Evolutionary conservation across 2,113 vertebrate genomes (phyloP).

Genomic region (Calyptommatus sinebrachiatus): DNA sequence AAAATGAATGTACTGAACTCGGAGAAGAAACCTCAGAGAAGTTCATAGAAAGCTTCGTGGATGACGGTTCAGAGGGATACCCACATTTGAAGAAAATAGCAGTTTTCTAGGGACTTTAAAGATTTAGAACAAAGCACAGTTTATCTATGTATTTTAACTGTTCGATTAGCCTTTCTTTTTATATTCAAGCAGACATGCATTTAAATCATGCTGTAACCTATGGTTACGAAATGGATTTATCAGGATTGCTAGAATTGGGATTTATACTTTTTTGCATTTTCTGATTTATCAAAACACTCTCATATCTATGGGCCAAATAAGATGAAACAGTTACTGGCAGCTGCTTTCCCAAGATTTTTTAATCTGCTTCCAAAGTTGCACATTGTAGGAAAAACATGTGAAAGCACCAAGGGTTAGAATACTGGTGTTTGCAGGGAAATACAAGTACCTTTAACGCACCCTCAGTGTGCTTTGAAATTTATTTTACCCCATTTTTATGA

Average conservation of each 20-base stretch:
- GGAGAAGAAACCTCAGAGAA: background rate
- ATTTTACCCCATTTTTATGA: background rate
- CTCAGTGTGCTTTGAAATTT: background rate
- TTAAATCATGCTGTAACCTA: background rate
- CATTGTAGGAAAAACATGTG: background rate
- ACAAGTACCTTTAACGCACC: background rate
- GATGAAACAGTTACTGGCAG: background rate
- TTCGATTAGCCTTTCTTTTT: background rate
- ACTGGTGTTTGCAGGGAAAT: background rate
- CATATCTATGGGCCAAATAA: background rate
- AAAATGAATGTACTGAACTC: background rate
- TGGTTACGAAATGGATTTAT: conserved; percentile 9
- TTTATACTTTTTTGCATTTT: background rate
- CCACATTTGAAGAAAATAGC: conserved; percentile 31
- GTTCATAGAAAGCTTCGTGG: background rate
- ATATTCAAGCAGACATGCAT: background rate
- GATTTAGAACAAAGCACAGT: background rate
- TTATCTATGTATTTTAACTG: background rate
- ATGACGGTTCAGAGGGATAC: conserved; percentile 23
- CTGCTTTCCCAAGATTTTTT: background rate
- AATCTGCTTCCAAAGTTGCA: background rate
- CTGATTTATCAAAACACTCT: background rate
- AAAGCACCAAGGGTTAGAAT: background rate
- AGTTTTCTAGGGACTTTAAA: conserved; percentile 20
- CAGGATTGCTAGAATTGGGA: background rate